Evolutionary conservation across 2,888 invertebrate species (phyloP).

Genomic region (Parelbella ahira): DNA sequence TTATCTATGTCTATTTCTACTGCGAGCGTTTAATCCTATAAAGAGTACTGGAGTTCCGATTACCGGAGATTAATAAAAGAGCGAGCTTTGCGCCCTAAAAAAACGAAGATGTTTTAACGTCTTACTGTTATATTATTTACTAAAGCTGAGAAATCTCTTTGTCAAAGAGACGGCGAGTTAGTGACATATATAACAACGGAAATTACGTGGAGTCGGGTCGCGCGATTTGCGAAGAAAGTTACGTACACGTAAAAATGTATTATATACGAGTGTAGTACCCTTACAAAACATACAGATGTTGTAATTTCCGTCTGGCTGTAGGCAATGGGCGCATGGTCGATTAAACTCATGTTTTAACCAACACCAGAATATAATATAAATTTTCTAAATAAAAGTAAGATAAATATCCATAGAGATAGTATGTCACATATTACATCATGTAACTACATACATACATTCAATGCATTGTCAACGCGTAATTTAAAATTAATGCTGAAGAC

Average conservation of each 20-base stretch:
- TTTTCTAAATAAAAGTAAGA: neutral
- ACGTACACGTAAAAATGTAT: neutral
- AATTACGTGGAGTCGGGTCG: conserved; percentile 6
- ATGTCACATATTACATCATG: too few species aligned
- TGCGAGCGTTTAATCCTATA: conserved; percentile 12
- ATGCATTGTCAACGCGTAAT: too few species aligned
- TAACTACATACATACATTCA: too few species aligned
- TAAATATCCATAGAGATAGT: too few species aligned
- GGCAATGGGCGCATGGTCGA: conserved; percentile 1
- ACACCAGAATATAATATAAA: neutral
- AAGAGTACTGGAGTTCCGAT: conserved; percentile 17
- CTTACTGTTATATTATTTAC: conserved; percentile 6
- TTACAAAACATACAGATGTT: conserved; percentile 9
- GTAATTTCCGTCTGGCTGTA: conserved; percentile 15
- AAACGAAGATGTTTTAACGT: conserved; percentile 3
- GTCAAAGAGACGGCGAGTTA: conserved; percentile 3
- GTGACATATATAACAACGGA: conserved; percentile 14
- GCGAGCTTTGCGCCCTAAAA: conserved; percentile 11
- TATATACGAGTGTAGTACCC: too few species aligned
- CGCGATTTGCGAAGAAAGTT: conserved; percentile 1
- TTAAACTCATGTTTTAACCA: conserved; percentile 11
- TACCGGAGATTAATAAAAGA: conserved; percentile 15
- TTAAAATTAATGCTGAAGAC: too few species aligned
- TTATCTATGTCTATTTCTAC: conserved; percentile 5
- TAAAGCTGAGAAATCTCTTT: conserved; percentile 9